These are phyloP conservation scores for Prosapia bicincta DNA, from an alignment of 2,888 invertebrate species.

Conservation along the genomic window DNA sequence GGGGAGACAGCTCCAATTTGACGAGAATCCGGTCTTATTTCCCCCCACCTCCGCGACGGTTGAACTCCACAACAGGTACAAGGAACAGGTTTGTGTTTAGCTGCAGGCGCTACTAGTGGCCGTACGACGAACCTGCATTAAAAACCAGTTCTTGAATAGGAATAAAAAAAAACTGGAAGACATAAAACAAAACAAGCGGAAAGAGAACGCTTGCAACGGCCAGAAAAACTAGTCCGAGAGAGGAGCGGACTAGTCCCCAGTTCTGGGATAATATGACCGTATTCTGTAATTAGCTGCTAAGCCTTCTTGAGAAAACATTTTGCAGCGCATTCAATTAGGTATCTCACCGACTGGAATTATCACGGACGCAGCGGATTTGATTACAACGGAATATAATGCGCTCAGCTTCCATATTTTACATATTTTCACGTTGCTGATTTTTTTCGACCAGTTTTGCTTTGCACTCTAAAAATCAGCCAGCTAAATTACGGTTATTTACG, in stretches of 20 bases:
- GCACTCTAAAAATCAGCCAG: not conserved
- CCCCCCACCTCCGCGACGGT: not conserved
- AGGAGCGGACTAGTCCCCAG: not conserved
- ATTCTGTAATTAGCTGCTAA: constrained; percentile 14
- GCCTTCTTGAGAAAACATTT: not conserved
- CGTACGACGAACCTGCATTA: constrained; percentile 16
- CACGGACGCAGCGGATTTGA: not conserved
- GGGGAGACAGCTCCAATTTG: constrained; percentile 20
- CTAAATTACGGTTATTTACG: not conserved
- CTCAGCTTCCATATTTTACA: not conserved
- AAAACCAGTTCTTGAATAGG: constrained; percentile 9
- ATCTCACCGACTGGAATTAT: not conserved
- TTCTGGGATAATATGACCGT: not conserved
- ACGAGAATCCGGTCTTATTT: constrained; percentile 24
- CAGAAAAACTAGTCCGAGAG: constrained; percentile 9
- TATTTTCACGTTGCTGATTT: not conserved
- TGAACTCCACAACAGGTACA: constrained; percentile 1
- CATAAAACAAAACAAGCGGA: constrained; percentile 18
- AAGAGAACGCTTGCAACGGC: constrained; percentile 13
- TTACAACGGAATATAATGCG: not conserved
- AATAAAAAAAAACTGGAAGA: constrained; percentile 8
- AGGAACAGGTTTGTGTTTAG: constrained; percentile 5
- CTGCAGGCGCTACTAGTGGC: constrained; percentile 1
- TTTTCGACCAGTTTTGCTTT: not conserved
- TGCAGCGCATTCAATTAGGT: not conserved